Percentiles rank a stretch among this genome's conserved stretches.
Evolutionary conservation across 2,113 vertebrate species (phyloP).

Genomic region (Hepsetus odoe): DNA sequence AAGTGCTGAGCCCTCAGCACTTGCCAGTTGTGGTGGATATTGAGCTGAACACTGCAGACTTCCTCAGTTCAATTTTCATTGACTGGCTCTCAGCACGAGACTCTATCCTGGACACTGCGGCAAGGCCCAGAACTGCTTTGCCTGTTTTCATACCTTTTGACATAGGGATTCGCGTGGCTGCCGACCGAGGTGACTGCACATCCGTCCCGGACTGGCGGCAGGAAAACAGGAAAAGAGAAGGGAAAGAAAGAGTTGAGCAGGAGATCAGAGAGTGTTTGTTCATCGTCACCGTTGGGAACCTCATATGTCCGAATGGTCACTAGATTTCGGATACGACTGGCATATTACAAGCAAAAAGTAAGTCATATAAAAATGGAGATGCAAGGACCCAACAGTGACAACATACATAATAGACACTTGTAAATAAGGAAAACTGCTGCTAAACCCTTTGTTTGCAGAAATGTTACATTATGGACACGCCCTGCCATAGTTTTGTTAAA

Average conservation of each 20-base stretch:
- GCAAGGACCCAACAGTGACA: too few relatives aligned
- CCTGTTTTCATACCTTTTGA: constrained; percentile 93
- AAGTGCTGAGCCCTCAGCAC: constrained; percentile 76
- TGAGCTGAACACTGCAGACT: constrained; percentile 80
- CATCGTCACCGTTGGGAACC: too few relatives aligned
- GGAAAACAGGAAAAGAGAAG: constrained; percentile 44
- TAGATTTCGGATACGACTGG: too few relatives aligned
- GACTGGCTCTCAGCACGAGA: constrained; percentile 88
- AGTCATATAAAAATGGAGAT: too few relatives aligned
- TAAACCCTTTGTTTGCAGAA: too few relatives aligned
- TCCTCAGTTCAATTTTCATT: constrained; percentile 97
- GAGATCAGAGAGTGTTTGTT: too few relatives aligned
- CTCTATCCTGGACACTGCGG: constrained; percentile 87
- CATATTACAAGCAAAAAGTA: too few relatives aligned
- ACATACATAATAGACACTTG: too few relatives aligned
- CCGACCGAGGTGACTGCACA: constrained; percentile 79
- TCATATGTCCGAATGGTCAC: too few relatives aligned
- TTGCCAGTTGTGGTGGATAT: constrained; percentile 80
- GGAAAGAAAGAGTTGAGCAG: background rate
- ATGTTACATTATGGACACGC: too few relatives aligned
- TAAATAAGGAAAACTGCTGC: too few relatives aligned
- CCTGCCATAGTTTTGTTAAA: background rate
- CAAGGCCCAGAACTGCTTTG: constrained; percentile 85
- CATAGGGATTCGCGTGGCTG: constrained; percentile 91
- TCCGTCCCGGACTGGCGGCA: constrained; percentile 82